Evolutionary conservation across 2,888 invertebrate genomes (phyloP).

Genomic region (Tanytarsus gracilentus): DNA sequence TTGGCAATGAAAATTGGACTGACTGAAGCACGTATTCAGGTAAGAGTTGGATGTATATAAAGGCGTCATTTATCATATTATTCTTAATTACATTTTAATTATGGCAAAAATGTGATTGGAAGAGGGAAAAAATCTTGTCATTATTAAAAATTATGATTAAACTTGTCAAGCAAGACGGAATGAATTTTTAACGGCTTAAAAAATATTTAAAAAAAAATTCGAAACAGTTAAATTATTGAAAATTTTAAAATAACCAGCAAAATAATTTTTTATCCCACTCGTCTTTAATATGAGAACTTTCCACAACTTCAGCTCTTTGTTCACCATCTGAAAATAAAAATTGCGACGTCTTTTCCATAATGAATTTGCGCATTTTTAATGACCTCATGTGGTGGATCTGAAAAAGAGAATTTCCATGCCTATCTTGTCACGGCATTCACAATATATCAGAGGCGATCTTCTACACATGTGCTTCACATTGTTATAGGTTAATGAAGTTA

Average conservation of each 20-base stretch:
- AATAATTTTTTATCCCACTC: too few species aligned
- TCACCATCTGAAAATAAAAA: neutral
- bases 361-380: conserved; percentile 22
- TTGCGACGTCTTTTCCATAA: neutral
- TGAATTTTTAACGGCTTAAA: too few species aligned
- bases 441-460: neutral
- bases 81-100: conserved; percentile 27
- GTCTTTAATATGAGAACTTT: too few species aligned
- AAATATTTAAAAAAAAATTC: too few species aligned
- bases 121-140: conserved; percentile 9
- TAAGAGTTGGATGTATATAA: conserved; percentile 34
- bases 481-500: neutral
- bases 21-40: conserved; percentile 65
- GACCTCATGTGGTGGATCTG: conserved; percentile 8
- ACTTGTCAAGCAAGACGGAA: too few species aligned
- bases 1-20: conserved; percentile 63
- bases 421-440: neutral
- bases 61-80: conserved; percentile 18
- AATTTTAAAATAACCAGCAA: too few species aligned
- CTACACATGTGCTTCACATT: neutral
- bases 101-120: neutral
- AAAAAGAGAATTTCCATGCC: neutral
- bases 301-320: too few species aligned
- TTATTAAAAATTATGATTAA: neutral
- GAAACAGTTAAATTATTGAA: too few species aligned